A percentile compares a stretch with the other conserved stretches of the same genome.
These are phyloP conservation scores for Drosophila sproati DNA, from an alignment of 1,140 invertebrate species.

Conservation along the genomic window DNA sequence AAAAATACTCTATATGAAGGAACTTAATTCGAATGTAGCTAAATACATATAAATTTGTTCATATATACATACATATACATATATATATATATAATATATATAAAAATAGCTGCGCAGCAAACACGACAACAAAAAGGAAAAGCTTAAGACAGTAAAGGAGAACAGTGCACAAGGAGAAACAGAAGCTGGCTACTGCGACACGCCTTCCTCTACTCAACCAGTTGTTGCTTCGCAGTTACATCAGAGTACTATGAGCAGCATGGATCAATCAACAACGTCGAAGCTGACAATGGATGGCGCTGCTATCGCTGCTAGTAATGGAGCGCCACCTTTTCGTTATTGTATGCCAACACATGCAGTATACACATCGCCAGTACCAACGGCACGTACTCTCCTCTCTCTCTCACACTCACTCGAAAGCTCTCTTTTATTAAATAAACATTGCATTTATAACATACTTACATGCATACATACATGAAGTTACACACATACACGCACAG, in stretches of 20 bases:
- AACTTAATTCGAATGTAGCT: too few relatives aligned
- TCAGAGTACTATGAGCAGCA: too few relatives aligned
- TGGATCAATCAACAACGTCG: too few relatives aligned
- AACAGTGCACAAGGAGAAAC: constrained; percentile 32
- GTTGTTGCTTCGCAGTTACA: background rate
- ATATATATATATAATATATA: constrained; percentile 52
- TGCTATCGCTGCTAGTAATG: constrained; percentile 62
- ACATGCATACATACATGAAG: constrained; percentile 5
- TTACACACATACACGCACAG: background rate
- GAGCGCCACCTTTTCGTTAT: constrained; percentile 85
- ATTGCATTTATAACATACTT: background rate
- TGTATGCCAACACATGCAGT: constrained; percentile 87
- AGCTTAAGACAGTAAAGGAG: constrained; percentile 56
- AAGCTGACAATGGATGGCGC: constrained; percentile 12
- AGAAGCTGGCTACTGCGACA: background rate
- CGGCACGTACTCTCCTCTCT: constrained; percentile 85
- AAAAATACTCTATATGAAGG: too few relatives aligned
- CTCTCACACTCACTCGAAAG: background rate
- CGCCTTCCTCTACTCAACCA: too few relatives aligned
- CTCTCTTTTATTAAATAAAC: background rate
- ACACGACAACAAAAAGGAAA: constrained; percentile 76
- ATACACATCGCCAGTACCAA: constrained; percentile 86
- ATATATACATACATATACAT: background rate
- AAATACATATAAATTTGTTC: too few relatives aligned
- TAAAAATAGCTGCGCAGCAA: constrained; percentile 73